A percentile compares a stretch with the other conserved stretches of the same genome.
phyloP scores from a whole-genome alignment of 2,888 invertebrate species.

The Alloplasta piceator region DNA sequence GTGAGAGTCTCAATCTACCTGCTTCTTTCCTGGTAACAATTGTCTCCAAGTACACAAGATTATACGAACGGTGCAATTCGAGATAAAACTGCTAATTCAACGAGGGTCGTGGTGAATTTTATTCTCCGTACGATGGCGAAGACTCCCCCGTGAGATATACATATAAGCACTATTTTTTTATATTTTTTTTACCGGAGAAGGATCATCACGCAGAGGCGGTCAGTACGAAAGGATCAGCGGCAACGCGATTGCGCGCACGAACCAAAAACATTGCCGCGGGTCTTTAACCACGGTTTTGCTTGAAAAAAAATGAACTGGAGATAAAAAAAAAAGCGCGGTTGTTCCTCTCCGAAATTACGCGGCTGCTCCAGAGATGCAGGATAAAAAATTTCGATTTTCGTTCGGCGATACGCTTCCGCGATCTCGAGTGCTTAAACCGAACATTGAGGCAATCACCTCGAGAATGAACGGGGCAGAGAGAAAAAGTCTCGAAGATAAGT shows the following conservation, averaged over 20 bases:
- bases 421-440: neutral
- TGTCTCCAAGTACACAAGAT: neutral
- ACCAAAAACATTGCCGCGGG: slow-evolving; percentile 6
- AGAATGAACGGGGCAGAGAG: neutral
- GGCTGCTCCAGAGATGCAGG: neutral
- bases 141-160: neutral
- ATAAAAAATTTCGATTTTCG: slow-evolving; percentile 24
- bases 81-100: slow-evolving; percentile 42
- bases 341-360: slow-evolving; percentile 12
- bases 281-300: slow-evolving; percentile 16
- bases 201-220: slow-evolving; percentile 38
- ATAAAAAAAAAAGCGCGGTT: slow-evolving; percentile 18
- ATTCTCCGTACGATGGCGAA: too few species aligned
- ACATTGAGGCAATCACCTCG: neutral
- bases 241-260: slow-evolving; percentile 21
- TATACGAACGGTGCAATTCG: slow-evolving; percentile 31
- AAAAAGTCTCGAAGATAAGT: neutral
- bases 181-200: slow-evolving; percentile 12
- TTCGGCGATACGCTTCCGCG: slow-evolving; percentile 32
- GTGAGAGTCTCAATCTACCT: neutral
- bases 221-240: slow-evolving; percentile 4
- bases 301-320: neutral
- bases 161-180: neutral
- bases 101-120: slow-evolving; percentile 3
- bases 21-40: slow-evolving; percentile 22